Evolutionary conservation across 2,797 vertebrate species (phyloP).

Genomic region (Eptatretus atami): DNA sequence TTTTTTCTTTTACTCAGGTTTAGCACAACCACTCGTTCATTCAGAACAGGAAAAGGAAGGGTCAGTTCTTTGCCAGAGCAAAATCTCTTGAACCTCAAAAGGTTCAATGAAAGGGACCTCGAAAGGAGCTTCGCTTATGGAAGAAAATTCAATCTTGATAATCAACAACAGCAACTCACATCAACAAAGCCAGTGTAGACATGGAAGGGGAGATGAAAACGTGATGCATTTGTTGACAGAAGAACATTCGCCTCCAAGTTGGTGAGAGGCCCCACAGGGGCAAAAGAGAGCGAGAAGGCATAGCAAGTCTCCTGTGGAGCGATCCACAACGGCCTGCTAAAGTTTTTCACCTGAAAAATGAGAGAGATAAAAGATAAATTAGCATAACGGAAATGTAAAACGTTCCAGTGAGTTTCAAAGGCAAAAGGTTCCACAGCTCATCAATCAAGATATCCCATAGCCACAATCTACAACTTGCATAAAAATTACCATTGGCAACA

Average conservation of each 20-base stretch:
- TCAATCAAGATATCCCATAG: background rate
- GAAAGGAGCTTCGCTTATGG: too few species aligned
- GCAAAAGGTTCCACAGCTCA: background rate
- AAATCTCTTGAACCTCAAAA: too few species aligned
- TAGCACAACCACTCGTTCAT: too few species aligned
- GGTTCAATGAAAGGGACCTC: too few species aligned
- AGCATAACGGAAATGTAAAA: conserved; percentile 8
- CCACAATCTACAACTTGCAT: too few species aligned
- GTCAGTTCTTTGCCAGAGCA: too few species aligned
- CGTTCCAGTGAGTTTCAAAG: background rate
- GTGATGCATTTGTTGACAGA: conserved; percentile 80
- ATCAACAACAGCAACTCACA: conserved; percentile 18
- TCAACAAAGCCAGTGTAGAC: conserved; percentile 91
- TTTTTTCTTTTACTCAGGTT: too few species aligned
- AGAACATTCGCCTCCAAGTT: conserved; percentile 87
- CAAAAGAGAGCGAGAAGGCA: conserved; percentile 67
- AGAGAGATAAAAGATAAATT: conserved; percentile 9
- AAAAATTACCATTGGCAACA: too few species aligned
- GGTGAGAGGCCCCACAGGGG: conserved; percentile 51
- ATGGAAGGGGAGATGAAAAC: conserved; percentile 72
- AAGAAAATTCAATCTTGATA: too few species aligned
- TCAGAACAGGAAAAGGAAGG: too few species aligned
- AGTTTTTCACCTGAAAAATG: conserved; percentile 47
- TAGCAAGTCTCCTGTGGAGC: conserved; percentile 51
- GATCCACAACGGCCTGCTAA: conserved; percentile 52